Evolutionary conservation across 2,888 invertebrate species (phyloP).

Genomic region (Clivina fossor): DNA sequence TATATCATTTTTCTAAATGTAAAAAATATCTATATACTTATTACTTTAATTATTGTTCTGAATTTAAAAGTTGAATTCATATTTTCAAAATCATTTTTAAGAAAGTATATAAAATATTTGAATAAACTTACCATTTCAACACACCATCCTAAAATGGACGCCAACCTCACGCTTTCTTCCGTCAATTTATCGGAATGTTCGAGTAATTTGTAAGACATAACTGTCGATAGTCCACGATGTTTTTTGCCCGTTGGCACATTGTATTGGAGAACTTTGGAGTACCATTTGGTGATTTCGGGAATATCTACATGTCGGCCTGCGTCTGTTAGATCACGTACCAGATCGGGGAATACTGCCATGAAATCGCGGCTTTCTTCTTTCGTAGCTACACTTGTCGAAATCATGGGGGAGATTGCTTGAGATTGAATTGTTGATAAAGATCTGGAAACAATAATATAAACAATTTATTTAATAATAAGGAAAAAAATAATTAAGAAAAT

Average conservation of each 20-base stretch:
- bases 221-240: slow-evolving; percentile 72
- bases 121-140: slow-evolving; percentile 80
- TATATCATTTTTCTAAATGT: too few relatives aligned
- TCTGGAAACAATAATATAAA: slow-evolving; percentile 44
- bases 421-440: slow-evolving; percentile 64
- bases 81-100: too few relatives aligned
- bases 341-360: slow-evolving; percentile 85
- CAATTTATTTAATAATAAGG: not conserved
- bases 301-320: slow-evolving; percentile 73
- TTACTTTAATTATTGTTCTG: too few relatives aligned
- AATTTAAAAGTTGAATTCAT: too few relatives aligned
- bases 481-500: not conserved
- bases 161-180: slow-evolving; percentile 74
- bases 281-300: slow-evolving; percentile 78
- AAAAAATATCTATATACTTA: too few relatives aligned
- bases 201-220: slow-evolving; percentile 74
- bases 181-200: slow-evolving; percentile 68
- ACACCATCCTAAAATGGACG: slow-evolving; percentile 91
- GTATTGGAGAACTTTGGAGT: slow-evolving; percentile 83
- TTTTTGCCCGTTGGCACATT: slow-evolving; percentile 92
- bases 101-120: too few relatives aligned
- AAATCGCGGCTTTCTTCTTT: slow-evolving; percentile 86
- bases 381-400: slow-evolving; percentile 63
- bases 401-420: slow-evolving; percentile 62
- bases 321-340: slow-evolving; percentile 81